Base-by-base conservation (phyloP, 2,113 vertebrate genomes). In the Platichthys stellatus region DNA sequence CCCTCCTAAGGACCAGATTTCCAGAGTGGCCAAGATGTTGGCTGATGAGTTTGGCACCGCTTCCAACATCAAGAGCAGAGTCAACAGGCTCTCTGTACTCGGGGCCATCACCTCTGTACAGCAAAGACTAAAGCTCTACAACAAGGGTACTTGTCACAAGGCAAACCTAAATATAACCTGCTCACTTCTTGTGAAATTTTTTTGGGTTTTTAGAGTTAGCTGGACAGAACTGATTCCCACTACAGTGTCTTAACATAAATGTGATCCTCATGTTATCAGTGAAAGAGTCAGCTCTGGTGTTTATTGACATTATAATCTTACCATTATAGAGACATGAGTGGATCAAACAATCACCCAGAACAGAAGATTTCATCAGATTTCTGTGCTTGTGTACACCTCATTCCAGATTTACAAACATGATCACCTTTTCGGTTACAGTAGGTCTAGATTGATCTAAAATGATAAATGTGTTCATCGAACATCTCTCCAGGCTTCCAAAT, bases 1-100 rank as follows among this genome's bases (percentile, higher is more conserved):
- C 94, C 98, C 98, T 86, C 98, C 98, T 66, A 99, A 99, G 97
- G 98, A 99, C 95, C 98, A 99, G 96, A 99, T 99, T 92, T 99
- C 98, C 0, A 96, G 98, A 96, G 98, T 99, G 91, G 96, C 98
- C 90, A 99, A 99, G 92, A 99, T 99, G 98, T 95, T 99, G 93
- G 98, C 98, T 2, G 98, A 99, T 81, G 98, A 99, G 80, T 99
- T 99, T 91, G 98, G 98, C 87, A 99, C 98, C 0, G 98, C 98
- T 75, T 99, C 98, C 87, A 99, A 99, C 95, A 99, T 99, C 75
- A 99, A 99, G 89, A 99, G 98, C 75, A 93, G 98, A 95, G 98
- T 99, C 87, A 99, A 99, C 94, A 95, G 98, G 92, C 96, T 99
- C 85, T 99, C 98, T 78, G 98, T 99, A 45, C 95, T 99, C 74